phyloP scores from a whole-genome alignment of 2,797 vertebrate species.

The Silurus lanzhouensis region DNA sequence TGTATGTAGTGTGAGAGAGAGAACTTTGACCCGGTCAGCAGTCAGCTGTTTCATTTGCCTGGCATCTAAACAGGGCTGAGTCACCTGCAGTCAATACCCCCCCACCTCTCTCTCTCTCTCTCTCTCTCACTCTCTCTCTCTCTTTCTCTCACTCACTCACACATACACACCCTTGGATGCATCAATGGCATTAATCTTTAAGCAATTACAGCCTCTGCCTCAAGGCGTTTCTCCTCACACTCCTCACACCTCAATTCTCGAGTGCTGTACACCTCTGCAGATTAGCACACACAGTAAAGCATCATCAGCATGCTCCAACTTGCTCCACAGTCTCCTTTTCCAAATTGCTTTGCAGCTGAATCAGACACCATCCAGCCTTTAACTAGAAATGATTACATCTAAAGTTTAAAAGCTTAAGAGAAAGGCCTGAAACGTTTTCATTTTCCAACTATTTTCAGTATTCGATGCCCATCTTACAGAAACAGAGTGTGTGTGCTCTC shows the following conservation, averaged over 20 bases:
- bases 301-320: slow-evolving; percentile 1
- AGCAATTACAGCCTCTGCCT: slow-evolving; percentile 36
- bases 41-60: slow-evolving; percentile 33
- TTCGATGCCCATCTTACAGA: neutral
- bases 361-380: neutral
- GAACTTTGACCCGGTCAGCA: slow-evolving; percentile 19
- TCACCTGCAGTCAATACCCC: slow-evolving; percentile 39
- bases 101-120: slow-evolving; percentile 5
- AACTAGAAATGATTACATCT: neutral
- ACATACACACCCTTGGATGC: slow-evolving; percentile 20
- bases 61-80: slow-evolving; percentile 41
- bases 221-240: slow-evolving; percentile 37
- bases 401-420: neutral
- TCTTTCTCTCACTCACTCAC: neutral
- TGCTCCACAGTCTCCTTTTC: slow-evolving; percentile 18
- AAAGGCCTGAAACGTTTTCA: no score
- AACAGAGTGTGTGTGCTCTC: slow-evolving; percentile 33
- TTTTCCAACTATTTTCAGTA: neutral
- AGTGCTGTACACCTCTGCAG: slow-evolving; percentile 28
- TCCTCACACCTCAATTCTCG: slow-evolving; percentile 17
- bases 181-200: slow-evolving; percentile 35
- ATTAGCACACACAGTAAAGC: slow-evolving; percentile 1
- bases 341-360: slow-evolving; percentile 12
- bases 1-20: neutral
- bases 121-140: slow-evolving; percentile 4